Base-by-base conservation (phyloP, 2,113 vertebrate genomes). In the Arothron firmamentum region DNA sequence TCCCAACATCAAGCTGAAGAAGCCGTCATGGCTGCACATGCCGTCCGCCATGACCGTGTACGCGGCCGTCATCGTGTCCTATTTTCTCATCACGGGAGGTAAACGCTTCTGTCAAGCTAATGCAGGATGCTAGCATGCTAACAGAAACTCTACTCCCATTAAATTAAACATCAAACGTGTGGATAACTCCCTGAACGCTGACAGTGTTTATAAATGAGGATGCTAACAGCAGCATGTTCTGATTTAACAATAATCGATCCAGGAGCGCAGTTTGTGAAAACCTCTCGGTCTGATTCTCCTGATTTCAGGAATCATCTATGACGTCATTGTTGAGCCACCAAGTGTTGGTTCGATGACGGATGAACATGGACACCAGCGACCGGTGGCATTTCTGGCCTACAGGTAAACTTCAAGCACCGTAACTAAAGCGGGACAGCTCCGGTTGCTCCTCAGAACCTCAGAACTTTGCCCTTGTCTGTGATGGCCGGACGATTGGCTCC, bases 41-140 rank as follows among this genome's bases (percentile, higher is more conserved):
- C 97, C 96, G 34, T 98, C 97, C 28, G 97, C 97, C 1, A 98
- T 98, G 96, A 98, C 95, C 0, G 97, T 99, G 13, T 99, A 99
- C 50, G 95, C 96, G 1, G 76, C 94, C 48, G 97, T 99, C 67
- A 95, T 99, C 62, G 94, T 98, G 70, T 99, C 97, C 21, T 99
- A 99, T 77, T 99, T 99, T 85, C 96, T 99, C 85, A 99, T 98
- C 87, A 99, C 97, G 6, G 96, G 97, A 90, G 97, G 97, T 98
- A 89, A 91, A 45, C 3, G 18, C 11, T 3, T 10, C 23, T 14
- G 59, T 61, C 72, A 67, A 57, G 81, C 85, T 84, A 82, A 72
- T 34, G 6, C 5, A 61, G 52, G 23, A 1, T 1, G 34, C n/a
- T 20, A 43, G 5, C 19, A 38, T 38, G 34, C 34, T 38, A 38